Percentiles rank a stretch among this genome's conserved stretches.
phyloP scores from a whole-genome alignment of 1,140 invertebrate genomes.

The Maconellicoccus hirsutus region DNA sequence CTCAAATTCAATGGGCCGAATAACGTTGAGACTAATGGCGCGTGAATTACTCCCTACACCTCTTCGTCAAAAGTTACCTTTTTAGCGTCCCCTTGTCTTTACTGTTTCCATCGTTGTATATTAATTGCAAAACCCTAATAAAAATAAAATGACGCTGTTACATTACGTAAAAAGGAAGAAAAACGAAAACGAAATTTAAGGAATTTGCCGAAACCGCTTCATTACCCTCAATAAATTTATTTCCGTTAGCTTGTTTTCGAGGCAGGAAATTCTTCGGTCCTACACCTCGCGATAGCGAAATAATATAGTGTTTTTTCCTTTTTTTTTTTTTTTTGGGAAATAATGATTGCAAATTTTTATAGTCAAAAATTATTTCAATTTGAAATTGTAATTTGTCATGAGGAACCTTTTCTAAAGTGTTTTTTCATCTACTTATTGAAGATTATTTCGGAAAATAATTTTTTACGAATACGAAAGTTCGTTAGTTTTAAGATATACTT shows the following conservation, averaged over 20 bases:
- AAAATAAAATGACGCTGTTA: constrained; percentile 14
- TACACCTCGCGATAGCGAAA: background rate
- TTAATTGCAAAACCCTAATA: constrained; percentile 17
- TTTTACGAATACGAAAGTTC: background rate
- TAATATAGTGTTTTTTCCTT: background rate
- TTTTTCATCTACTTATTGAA: background rate
- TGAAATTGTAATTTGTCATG: background rate
- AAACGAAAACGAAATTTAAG: constrained; percentile 16
- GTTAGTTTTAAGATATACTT: background rate
- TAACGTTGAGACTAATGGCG: constrained; percentile 19
- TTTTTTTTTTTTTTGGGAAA: background rate
- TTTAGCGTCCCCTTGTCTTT: background rate
- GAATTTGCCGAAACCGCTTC: constrained; percentile 17
- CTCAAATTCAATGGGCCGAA: constrained; percentile 19
- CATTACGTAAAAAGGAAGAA: constrained; percentile 17
- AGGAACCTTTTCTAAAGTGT: background rate
- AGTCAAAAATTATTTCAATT: background rate
- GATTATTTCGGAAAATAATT: background rate
- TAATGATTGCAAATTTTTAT: background rate
- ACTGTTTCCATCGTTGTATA: background rate
- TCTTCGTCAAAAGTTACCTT: background rate
- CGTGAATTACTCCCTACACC: constrained; percentile 13
- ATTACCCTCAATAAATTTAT: constrained; percentile 11
- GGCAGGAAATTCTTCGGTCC: background rate
- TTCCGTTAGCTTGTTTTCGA: background rate